Conservation (phyloP, 2,797 vertebrate genomes). For the Clarias pachynema region DNA sequence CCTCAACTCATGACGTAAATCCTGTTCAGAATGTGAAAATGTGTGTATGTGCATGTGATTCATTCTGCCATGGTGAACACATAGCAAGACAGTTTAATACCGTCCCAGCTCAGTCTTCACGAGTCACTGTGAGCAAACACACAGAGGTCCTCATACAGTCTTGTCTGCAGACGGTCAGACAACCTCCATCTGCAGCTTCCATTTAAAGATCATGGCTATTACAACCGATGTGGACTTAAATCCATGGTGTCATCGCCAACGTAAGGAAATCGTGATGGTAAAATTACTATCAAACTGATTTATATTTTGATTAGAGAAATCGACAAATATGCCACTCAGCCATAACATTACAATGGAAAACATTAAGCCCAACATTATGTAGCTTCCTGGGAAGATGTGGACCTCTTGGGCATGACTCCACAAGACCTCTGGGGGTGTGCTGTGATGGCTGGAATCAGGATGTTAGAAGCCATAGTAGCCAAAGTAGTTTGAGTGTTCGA, state of each 20-base stretch:
- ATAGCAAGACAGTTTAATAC: constrained; percentile 62
- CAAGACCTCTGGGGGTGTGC: no score
- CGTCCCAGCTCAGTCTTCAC: constrained; percentile 71
- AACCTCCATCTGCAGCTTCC: constrained; percentile 15
- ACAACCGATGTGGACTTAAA: neutral
- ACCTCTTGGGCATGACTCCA: no score
- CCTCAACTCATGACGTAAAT: neutral
- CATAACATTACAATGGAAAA: no score
- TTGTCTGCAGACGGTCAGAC: constrained; percentile 56
- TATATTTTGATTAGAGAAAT: neutral
- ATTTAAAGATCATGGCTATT: neutral
- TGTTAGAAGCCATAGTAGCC: no score
- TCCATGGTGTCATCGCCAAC: neutral
- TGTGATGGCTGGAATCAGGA: no score
- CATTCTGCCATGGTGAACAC: constrained; percentile 60
- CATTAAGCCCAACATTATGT: no score
- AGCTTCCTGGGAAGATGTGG: no score
- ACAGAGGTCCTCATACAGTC: constrained; percentile 43
- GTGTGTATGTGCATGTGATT: constrained; percentile 61
- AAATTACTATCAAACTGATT: neutral
- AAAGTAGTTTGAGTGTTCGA: no score
- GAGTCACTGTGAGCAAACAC: constrained; percentile 75
- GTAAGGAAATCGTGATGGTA: constrained; percentile 1
- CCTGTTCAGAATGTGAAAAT: constrained; percentile 47
- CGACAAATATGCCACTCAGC: no score